Conservation (phyloP, 2,797 vertebrate species). For the Odontamblyopus lacepedii region DNA sequence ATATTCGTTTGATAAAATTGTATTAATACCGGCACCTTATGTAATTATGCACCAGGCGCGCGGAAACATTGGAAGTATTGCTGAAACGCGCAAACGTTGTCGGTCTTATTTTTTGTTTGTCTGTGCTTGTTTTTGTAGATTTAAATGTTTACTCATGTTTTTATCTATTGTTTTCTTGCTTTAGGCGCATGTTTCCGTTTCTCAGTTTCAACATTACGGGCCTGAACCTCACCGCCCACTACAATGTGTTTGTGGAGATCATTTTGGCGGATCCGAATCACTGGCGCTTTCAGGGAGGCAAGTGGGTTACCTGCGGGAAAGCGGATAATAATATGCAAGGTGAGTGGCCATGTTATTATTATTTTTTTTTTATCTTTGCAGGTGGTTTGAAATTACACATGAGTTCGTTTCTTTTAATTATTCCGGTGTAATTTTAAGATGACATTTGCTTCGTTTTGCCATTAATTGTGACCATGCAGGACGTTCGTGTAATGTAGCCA, state of each 20-base stretch:
- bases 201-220: conserved; percentile 95
- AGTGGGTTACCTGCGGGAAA: conserved; percentile 98
- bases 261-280: conserved; percentile 94
- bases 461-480: background rate
- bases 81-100: background rate
- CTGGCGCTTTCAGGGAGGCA: conserved; percentile 97
- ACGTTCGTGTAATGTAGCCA: background rate
- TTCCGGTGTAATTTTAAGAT: background rate
- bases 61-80: background rate
- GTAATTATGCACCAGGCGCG: background rate
- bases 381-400: background rate
- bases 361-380: background rate
- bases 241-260: conserved; percentile 96
- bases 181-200: conserved; percentile 96
- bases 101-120: background rate
- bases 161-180: background rate
- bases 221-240: conserved; percentile 88
- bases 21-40: too few species aligned
- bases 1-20: background rate
- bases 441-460: background rate
- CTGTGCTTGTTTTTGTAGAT: background rate
- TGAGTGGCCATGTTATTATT: conserved; percentile 35
- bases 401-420: background rate
- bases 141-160: background rate
- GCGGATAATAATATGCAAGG: conserved; percentile 98